Evolutionary conservation across 2,113 vertebrate genomes (phyloP), one percentile per base, ranked within the genome.

Genomic region (Entosphenus tridentatus): DNA sequence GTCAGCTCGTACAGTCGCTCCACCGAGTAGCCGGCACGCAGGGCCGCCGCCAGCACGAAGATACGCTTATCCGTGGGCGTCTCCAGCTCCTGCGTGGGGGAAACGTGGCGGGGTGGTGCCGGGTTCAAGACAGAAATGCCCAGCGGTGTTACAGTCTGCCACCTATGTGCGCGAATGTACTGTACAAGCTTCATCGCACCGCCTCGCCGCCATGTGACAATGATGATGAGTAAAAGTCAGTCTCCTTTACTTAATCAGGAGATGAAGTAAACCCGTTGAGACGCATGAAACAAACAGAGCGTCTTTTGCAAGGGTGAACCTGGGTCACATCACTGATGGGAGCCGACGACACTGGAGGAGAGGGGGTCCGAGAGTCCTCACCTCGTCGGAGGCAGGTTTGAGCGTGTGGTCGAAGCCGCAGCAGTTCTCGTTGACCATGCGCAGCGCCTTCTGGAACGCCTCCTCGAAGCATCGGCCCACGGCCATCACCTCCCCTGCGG

Each of bases 381-480:
- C 93, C 81, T 86, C 69, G 1, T 96, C 91, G 0, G 87, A 93
- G 54, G 76, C 82, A 0, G 85, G 83, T 71, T 95, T 96, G 74
- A 96, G 79, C 0, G 83, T 93, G 79, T 89, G 87, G 70, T 97
- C 93, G 2, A 97, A 96, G 57, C 93, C 93, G 2, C 91, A 81
- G 0, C 89, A 97, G 79, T 96, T 96, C 81, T 97, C 93, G 0
- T 97, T 91, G 74, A 97, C 93, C 93, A 96, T 96, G 77, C 93
- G 83, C 76, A 96, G 79, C 1, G 93, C 89, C 75, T 97, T 97
- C 80, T 97, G 93, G 78, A 97, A 95, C 2, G 93, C 93, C 74
- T 97, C 93, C 76, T 97, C 93, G 1, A 97, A 97, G 72, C 80
- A 86, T 3, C 91, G 84, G 1, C 93, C 93, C 0, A 96, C 89